Percentiles rank a stretch among this genome's conserved stretches.
phyloP scores from a whole-genome alignment of 1,140 invertebrate species.

The Sminthurides bifidus region DNA sequence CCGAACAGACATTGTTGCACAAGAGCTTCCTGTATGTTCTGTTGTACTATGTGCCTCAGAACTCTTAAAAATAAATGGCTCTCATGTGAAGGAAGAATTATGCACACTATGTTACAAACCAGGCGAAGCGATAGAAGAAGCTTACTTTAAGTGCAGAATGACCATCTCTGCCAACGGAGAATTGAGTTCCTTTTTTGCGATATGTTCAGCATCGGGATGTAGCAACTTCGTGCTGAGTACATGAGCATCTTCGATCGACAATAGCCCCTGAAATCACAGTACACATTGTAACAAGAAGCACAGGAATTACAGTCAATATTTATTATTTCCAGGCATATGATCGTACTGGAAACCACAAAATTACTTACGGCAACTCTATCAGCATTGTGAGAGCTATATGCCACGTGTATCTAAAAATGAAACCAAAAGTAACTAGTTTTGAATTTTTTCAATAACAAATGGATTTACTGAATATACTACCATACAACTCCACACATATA shows the following conservation, averaged over 20 bases:
- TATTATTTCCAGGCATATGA: background rate
- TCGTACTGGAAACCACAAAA: background rate
- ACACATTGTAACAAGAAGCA: constrained; percentile 9
- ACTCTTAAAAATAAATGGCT: constrained; percentile 40
- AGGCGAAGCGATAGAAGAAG: constrained; percentile 12
- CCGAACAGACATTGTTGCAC: constrained; percentile 63
- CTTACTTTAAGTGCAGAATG: constrained; percentile 59
- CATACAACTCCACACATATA: background rate
- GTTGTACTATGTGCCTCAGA: constrained; percentile 48
- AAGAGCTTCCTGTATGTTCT: constrained; percentile 64
- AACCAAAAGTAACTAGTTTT: constrained; percentile 5
- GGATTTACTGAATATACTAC: background rate
- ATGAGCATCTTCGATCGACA: constrained; percentile 68
- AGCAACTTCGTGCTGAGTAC: constrained; percentile 53
- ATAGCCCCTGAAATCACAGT: constrained; percentile 41
- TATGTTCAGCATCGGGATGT: constrained; percentile 53
- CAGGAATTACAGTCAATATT: background rate
- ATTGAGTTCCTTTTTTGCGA: constrained; percentile 56
- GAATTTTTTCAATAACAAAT: no score
- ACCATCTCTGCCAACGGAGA: constrained; percentile 68
- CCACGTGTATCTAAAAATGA: constrained; percentile 18
- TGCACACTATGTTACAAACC: background rate
- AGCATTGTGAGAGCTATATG: constrained; percentile 28
- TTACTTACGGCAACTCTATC: constrained; percentile 29
- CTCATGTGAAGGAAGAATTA: background rate